These are phyloP conservation scores for Toxonevra muliebris DNA, from an alignment of 2,888 invertebrate genomes.

Conservation along the genomic window DNA sequence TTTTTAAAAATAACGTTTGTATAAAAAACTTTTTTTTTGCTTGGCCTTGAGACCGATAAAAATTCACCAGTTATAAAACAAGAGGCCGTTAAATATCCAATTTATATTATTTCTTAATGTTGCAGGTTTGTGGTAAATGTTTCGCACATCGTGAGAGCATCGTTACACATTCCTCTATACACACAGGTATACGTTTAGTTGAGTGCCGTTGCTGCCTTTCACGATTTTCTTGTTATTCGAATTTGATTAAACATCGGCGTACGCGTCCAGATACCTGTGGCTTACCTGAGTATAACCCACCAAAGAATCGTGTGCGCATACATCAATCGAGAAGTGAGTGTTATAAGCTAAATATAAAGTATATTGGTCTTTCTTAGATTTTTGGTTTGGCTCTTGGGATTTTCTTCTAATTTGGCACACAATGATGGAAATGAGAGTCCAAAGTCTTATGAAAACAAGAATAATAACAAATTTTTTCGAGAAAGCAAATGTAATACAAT, in stretches of 20 bases:
- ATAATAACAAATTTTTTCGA: too few relatives aligned
- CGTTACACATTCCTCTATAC: conserved; percentile 65
- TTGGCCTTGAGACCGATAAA: neutral
- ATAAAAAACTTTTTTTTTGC: too few relatives aligned
- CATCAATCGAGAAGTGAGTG: conserved; percentile 47
- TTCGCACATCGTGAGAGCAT: conserved; percentile 67
- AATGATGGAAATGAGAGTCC: neutral
- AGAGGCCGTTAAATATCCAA: too few relatives aligned
- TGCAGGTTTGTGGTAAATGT: conserved; percentile 62
- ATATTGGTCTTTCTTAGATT: too few relatives aligned
- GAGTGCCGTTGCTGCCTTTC: conserved; percentile 65
- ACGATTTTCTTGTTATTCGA: conserved; percentile 67
- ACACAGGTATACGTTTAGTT: conserved; percentile 61
- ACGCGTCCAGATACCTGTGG: conserved; percentile 66
- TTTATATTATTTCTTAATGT: conserved; percentile 2
- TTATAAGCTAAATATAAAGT: too few relatives aligned
- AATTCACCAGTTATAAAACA: too few relatives aligned
- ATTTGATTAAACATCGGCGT: conserved; percentile 65
- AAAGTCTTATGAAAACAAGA: too few relatives aligned
- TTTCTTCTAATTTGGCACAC: too few relatives aligned
- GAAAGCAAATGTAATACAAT: too few relatives aligned
- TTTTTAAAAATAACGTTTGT: too few relatives aligned
- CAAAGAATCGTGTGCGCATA: conserved; percentile 47
- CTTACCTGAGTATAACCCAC: conserved; percentile 51
- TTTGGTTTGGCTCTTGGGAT: too few relatives aligned